Percentiles rank a stretch among this genome's conserved stretches.
phyloP scores from a whole-genome alignment of 2,797 vertebrate genomes.

The Danio albolineatus region DNA sequence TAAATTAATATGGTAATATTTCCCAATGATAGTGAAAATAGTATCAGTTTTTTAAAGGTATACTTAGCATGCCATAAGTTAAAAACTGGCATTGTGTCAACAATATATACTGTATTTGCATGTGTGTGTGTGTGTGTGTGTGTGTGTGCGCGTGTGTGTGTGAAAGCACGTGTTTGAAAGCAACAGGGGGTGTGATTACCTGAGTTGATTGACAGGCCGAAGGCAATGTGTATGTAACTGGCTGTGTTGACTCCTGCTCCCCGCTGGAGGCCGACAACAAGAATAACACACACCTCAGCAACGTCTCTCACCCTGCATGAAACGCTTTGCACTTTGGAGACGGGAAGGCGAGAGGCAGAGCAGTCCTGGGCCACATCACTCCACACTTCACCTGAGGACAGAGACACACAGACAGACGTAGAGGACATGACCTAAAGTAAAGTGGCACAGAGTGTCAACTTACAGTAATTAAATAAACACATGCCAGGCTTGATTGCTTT shows the following conservation, averaged over 20 bases:
- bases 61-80: too few species aligned
- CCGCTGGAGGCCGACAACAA: slow-evolving; percentile 59
- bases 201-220: slow-evolving; percentile 41
- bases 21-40: too few species aligned
- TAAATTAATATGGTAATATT: too few species aligned
- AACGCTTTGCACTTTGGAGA: slow-evolving; percentile 44
- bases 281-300: slow-evolving; percentile 47
- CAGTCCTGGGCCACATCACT: slow-evolving; percentile 78
- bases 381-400: slow-evolving; percentile 67
- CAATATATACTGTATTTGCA: neutral
- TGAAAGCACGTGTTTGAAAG: slow-evolving; percentile 1
- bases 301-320: slow-evolving; percentile 64
- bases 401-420: slow-evolving; percentile 37
- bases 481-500: neutral
- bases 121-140: too few species aligned
- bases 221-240: slow-evolving; percentile 14
- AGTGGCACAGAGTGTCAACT: slow-evolving; percentile 18
- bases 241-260: slow-evolving; percentile 47
- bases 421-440: slow-evolving; percentile 9
- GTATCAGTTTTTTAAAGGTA: too few species aligned
- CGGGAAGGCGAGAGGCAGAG: slow-evolving; percentile 35
- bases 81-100: neutral
- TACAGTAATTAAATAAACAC: slow-evolving; percentile 25
- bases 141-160: too few species aligned
- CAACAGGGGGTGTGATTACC: slow-evolving; percentile 21